A percentile compares a stretch with the other conserved stretches of the same genome.
Conservation (phyloP, 2,888 invertebrate species). For the Formica aserva region DNA sequence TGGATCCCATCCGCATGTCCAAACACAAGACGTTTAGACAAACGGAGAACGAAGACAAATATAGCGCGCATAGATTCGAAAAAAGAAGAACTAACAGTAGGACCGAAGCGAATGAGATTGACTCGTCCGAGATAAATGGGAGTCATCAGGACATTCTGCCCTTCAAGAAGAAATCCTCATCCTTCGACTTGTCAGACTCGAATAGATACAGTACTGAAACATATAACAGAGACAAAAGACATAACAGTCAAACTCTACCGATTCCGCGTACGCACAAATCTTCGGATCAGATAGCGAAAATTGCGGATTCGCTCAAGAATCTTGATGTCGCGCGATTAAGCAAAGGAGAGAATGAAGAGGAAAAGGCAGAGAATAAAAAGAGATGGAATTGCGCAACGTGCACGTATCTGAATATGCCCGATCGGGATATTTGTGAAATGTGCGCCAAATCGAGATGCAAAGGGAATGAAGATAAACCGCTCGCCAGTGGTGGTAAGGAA, state of each 20-base stretch:
- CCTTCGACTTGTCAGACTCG: constrained; percentile 74
- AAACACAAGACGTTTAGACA: constrained; percentile 67
- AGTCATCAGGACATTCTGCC: constrained; percentile 69
- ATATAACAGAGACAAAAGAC: constrained; percentile 68
- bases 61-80: constrained; percentile 61
- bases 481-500: constrained; percentile 91
- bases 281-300: constrained; percentile 68
- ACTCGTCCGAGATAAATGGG: constrained; percentile 66
- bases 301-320: constrained; percentile 77
- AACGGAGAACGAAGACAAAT: constrained; percentile 70
- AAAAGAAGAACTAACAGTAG: constrained; percentile 62
- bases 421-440: constrained; percentile 90
- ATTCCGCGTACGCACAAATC: constrained; percentile 70
- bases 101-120: constrained; percentile 58
- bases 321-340: constrained; percentile 86
- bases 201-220: constrained; percentile 63
- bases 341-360: constrained; percentile 77
- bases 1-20: constrained; percentile 48
- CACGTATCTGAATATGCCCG: constrained; percentile 89
- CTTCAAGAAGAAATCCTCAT: constrained; percentile 74
- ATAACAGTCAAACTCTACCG: constrained; percentile 75
- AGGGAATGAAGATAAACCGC: constrained; percentile 88
- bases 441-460: constrained; percentile 89
- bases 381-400: constrained; percentile 91
- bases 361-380: constrained; percentile 82